A percentile compares a stretch with the other conserved stretches of the same genome.
These are phyloP conservation scores for Spea bombifrons DNA, from an alignment of 2,113 vertebrate species.

Conservation along the genomic window DNA sequence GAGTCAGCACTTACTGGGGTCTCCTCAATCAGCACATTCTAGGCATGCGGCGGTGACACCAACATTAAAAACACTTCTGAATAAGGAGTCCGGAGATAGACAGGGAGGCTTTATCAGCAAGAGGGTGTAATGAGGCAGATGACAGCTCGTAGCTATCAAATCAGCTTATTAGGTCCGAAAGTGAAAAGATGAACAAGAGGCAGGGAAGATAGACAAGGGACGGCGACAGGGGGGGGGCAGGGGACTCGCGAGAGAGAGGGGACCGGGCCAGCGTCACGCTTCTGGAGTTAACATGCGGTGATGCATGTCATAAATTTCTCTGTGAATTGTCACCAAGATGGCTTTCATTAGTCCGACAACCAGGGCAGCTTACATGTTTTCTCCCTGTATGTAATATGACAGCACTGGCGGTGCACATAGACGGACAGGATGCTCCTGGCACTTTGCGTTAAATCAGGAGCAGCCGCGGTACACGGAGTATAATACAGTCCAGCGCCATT, in stretches of 20 bases:
- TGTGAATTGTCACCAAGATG: constrained; percentile 16
- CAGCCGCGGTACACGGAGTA: constrained; percentile 1
- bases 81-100: not conserved
- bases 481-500: not conserved
- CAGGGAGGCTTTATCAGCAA: constrained; percentile 8
- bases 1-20: not conserved
- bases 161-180: constrained; percentile 11
- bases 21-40: not conserved
- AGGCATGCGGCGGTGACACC: not conserved
- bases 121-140: constrained; percentile 32
- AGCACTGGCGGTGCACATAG: not conserved
- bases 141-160: constrained; percentile 20
- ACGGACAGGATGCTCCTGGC: constrained; percentile 27
- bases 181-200: constrained; percentile 12
- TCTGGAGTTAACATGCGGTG: not conserved
- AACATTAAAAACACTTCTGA: constrained; percentile 4
- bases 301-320: not conserved
- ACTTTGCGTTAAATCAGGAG: constrained; percentile 17
- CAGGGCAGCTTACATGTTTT: not conserved
- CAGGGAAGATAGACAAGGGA: not conserved
- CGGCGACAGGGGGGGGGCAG: not conserved
- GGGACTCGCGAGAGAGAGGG: not conserved
- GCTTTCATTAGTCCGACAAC: constrained; percentile 18
- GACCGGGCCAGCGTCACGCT: not conserved
- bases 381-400: constrained; percentile 15